phyloP scores from a whole-genome alignment of 2,888 invertebrate species.

The Sepioteuthis lessoniana region DNA sequence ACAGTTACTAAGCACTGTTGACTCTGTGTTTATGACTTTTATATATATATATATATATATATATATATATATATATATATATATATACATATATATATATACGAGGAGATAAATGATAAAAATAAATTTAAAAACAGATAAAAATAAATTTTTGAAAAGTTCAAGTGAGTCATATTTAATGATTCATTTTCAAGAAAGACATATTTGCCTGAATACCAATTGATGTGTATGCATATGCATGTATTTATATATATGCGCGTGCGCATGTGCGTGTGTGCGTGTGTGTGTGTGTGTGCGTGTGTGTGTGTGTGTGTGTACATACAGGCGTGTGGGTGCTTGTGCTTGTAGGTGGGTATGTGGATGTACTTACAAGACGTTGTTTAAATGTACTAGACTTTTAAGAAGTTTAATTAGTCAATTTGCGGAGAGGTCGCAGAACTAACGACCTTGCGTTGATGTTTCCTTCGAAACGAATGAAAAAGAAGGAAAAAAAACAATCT shows the following conservation, averaged over 20 bases:
- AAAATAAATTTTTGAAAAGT: no score
- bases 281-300: not conserved
- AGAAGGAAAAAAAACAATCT: not conserved
- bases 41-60: no score
- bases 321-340: not conserved
- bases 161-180: not conserved
- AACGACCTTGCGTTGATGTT: not conserved
- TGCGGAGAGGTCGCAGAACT: not conserved
- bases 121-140: no score
- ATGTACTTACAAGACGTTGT: not conserved
- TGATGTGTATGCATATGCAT: not conserved
- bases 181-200: not conserved
- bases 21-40: no score
- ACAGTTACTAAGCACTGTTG: no score
- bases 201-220: not conserved
- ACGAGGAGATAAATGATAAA: no score
- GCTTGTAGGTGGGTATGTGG: not conserved
- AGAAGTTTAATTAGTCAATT: constrained; percentile 10
- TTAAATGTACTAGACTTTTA: not conserved
- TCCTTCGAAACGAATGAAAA: not conserved
- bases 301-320: no score
- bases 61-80: no score
- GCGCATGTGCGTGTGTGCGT: not conserved
- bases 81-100: no score
- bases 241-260: not conserved